Conservation (phyloP, 2,797 vertebrate species). For the Danio albolineatus region DNA sequence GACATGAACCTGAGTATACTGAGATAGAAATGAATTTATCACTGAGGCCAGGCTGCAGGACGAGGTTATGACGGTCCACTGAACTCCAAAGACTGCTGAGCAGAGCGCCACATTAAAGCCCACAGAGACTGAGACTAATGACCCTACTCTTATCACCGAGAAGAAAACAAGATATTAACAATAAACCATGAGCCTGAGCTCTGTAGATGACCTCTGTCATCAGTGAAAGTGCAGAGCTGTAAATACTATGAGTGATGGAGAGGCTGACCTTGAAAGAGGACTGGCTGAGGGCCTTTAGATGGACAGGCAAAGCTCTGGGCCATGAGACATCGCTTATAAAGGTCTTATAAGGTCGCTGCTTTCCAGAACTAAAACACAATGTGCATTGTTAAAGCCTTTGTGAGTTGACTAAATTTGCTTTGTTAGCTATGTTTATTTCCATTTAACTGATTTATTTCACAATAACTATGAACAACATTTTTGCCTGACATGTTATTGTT, state of each 20-base stretch:
- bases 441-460: neutral
- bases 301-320: slow-evolving; percentile 17
- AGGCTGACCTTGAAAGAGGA: slow-evolving; percentile 43
- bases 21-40: neutral
- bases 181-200: neutral
- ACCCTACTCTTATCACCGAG: neutral
- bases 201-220: neutral
- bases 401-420: neutral
- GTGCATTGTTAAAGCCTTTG: neutral
- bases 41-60: neutral
- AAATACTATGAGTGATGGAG: slow-evolving; percentile 17
- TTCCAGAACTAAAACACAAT: slow-evolving; percentile 8
- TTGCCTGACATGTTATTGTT: too few species aligned
- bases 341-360: slow-evolving; percentile 13
- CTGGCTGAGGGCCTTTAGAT: slow-evolving; percentile 16
- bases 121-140: slow-evolving; percentile 5
- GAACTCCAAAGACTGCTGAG: slow-evolving; percentile 26
- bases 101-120: slow-evolving; percentile 6
- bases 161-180: slow-evolving; percentile 1
- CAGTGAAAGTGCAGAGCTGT: slow-evolving; percentile 2
- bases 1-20: neutral
- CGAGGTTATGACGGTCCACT: slow-evolving; percentile 26
- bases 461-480: too few species aligned
- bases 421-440: slow-evolving; percentile 2
- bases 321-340: neutral